These are phyloP conservation scores for Fabriciana adippe DNA, from an alignment of 2,888 invertebrate genomes.

Conservation along the genomic window DNA sequence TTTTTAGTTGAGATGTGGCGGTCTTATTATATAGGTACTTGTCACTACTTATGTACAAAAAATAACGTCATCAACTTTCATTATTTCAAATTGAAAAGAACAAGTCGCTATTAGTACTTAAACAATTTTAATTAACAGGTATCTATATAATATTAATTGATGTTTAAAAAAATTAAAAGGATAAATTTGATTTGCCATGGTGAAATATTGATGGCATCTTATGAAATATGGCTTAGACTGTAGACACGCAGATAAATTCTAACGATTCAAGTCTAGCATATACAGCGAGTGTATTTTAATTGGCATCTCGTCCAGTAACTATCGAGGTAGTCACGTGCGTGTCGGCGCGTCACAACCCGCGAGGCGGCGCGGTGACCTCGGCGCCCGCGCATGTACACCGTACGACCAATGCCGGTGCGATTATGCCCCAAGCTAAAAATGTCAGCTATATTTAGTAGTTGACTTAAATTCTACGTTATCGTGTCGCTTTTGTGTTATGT, in stretches of 20 bases:
- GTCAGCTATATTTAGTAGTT: conserved; percentile 16
- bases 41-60: too few relatives aligned
- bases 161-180: too few relatives aligned
- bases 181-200: too few relatives aligned
- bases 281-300: conserved; percentile 12
- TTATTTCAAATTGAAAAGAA: too few relatives aligned
- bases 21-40: too few relatives aligned
- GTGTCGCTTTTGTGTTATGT: too few relatives aligned
- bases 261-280: not conserved
- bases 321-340: conserved; percentile 20
- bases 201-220: too few relatives aligned
- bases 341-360: conserved; percentile 18
- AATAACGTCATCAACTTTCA: too few relatives aligned
- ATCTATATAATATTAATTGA: too few relatives aligned
- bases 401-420: conserved; percentile 29
- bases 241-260: not conserved
- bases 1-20: not conserved
- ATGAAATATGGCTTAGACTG: not conserved
- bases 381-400: conserved; percentile 41
- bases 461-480: not conserved
- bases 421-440: conserved; percentile 32
- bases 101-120: too few relatives aligned
- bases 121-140: too few relatives aligned
- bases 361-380: conserved; percentile 50
- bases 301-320: conserved; percentile 19